Evolutionary conservation across 2,797 vertebrate species (phyloP), one percentile per base, ranked within the genome.

Genomic region (Enteromius paludinosus): DNA sequence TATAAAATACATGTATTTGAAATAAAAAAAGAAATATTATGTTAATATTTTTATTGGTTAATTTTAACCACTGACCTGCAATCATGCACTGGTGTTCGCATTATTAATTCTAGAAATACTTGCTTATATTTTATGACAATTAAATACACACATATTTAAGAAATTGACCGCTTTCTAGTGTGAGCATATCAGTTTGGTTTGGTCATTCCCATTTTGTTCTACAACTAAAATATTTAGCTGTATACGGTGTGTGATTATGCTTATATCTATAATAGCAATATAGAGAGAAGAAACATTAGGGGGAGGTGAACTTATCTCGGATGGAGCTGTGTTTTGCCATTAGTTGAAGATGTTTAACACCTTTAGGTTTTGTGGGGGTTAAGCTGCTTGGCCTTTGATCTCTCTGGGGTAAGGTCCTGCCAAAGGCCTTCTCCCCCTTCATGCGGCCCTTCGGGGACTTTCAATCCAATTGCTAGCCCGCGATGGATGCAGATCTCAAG

Each of bases 401-500:
- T 91, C 92, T 90, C 85, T 69, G 90, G 93, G 91, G 90, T 91
- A 90, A 92, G 91, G 93, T 92, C 92, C 87, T 90, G 91, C 89
- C 93, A 93, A 95, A 96, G 93, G 89, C 85, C 87, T 89, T 92
- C 90, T 88, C 90, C 89, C 87, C 90, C 90, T 89, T 81, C 90
- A 87, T 78, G 49, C 69, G 84, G 87, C 91, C 91, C 92, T 94
- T 92, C 88, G 85, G 93, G 91, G 92, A 96, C 96, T 95, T 95
- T 95, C 96, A 97, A 97, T 97, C 95, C 95, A 97, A 97, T 97
- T 97, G 97, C 92, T 87, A 83, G 73, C 92, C 94, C 92, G 96
- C 96, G 96, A 96, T 89, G 93, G 96, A 98, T 98, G 97, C 96
- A 97, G 97, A 97, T 98, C 96, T 98, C 97, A 99, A 99, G 98